Evolutionary conservation across 2,888 invertebrate genomes (phyloP), one percentile per base, ranked within the genome.

Genomic region (Campoletis raptor): DNA sequence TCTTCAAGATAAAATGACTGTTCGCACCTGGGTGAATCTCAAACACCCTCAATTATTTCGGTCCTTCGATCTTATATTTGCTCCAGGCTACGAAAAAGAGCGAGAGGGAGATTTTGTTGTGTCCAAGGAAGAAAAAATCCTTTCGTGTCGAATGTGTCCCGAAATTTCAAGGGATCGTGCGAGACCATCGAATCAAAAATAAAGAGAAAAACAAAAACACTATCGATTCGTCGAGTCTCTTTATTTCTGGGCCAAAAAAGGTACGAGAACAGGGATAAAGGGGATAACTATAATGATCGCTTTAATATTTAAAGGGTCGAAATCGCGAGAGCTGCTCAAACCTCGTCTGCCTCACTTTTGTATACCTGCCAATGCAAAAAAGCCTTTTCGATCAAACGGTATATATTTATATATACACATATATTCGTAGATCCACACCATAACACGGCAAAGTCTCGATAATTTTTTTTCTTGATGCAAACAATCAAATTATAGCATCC

Each of bases 401-500:
- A 74, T 79, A 57, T n/a, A n/a, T n/a, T n/a, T 78, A 78, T 74
- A 30, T 45, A 69, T 69, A 42, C 48, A 67, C 52, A 66, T 54
- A 77, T 30, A 21, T 40, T n/a, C 40, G 48, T 70, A 79, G 7
- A 57, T 48, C 69, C 45, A 79, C 74, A 70, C 18, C 69, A 30
- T 45, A 70, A 18, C 77, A 78, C 54, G 45, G 66, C 64, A 10
- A 21, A 72, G 74, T 80, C 77, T 73, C 57, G 83, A 83, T 83
- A 48, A 86, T 81, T 72, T 83, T 80, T 86, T 73, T 81, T 77
- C 77, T 52, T 73, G 83, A 83, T 83, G 77, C 83, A 86, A 86
- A 83, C 78, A 86, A 86, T 81, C 77, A 86, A 83, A 86, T 86
- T 86, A 86, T 81, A 86, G 83, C 77, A 48, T 81, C 78, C 86